These are phyloP conservation scores for Gymnoscelis rufifasciata DNA, from an alignment of 2,888 invertebrate genomes.

Conservation along the genomic window DNA sequence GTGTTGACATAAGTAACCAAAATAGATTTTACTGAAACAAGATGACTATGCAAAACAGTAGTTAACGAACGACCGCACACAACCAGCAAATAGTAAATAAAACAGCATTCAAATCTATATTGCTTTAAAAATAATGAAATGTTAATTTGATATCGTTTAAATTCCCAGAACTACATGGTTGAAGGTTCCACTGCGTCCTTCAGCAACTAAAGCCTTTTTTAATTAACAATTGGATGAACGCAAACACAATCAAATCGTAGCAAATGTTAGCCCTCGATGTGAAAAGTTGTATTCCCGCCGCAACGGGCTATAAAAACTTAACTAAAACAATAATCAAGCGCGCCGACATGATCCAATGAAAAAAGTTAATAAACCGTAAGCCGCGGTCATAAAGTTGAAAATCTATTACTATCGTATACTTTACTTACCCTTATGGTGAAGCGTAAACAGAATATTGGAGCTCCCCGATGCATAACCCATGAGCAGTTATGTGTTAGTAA, in stretches of 20 bases:
- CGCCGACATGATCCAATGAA: slow-evolving; percentile 9
- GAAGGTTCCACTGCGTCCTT: neutral
- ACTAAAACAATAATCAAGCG: slow-evolving; percentile 65
- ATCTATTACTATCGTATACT: slow-evolving; percentile 26
- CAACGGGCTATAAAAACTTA: slow-evolving; percentile 58
- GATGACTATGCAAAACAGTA: no score
- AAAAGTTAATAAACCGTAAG: slow-evolving; percentile 17
- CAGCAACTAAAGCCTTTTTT: neutral
- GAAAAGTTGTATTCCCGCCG: slow-evolving; percentile 33
- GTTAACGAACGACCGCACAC: no score
- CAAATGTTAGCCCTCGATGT: slow-evolving; percentile 33
- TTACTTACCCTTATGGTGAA: slow-evolving; percentile 33
- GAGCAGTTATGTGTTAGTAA: slow-evolving; percentile 30
- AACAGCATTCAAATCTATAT: no score
- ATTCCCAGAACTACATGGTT: no score
- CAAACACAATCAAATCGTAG: slow-evolving; percentile 16
- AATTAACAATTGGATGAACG: slow-evolving; percentile 13
- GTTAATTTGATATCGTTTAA: no score
- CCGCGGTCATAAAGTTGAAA: slow-evolving; percentile 13
- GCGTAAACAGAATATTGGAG: slow-evolving; percentile 39
- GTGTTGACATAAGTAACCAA: no score
- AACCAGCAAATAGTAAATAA: no score
- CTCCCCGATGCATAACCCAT: slow-evolving; percentile 33
- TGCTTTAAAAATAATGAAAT: no score
- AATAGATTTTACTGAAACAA: no score